Percentiles rank a stretch among this genome's conserved stretches.
Evolutionary conservation across 1,140 invertebrate species (phyloP).

Genomic region (Pogonus chalceus): DNA sequence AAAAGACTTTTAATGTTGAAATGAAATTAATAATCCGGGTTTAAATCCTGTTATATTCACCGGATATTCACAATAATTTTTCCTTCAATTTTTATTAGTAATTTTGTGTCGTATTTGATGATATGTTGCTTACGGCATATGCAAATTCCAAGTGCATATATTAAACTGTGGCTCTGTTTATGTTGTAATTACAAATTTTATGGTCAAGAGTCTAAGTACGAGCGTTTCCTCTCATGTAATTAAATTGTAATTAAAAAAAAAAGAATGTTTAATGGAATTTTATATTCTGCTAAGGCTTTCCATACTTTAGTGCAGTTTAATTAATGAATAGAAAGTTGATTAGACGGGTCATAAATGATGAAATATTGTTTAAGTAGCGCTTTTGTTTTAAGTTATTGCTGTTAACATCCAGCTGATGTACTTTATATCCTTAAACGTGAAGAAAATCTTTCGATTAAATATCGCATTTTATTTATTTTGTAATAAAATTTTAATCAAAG

Average conservation of each 20-base stretch:
- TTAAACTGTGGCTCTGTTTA: not conserved
- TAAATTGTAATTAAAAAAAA: constrained; percentile 7
- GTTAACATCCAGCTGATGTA: no score
- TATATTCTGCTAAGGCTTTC: not conserved
- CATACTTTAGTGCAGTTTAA: not conserved
- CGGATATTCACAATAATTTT: no score
- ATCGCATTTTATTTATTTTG: no score
- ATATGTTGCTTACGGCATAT: not conserved
- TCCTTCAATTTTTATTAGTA: constrained; percentile 2
- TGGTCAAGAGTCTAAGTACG: not conserved
- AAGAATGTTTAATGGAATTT: not conserved
- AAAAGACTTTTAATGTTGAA: no score
- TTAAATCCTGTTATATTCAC: no score
- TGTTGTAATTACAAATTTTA: constrained; percentile 6
- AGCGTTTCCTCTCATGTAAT: not conserved
- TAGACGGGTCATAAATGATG: not conserved
- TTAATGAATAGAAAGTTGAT: constrained; percentile 3
- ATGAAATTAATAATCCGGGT: no score
- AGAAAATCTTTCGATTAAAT: no score
- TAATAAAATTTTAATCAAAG: no score
- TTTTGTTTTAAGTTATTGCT: no score
- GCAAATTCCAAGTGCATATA: constrained; percentile 6
- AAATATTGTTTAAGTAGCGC: not conserved
- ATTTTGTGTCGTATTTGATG: not conserved
- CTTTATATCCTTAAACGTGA: no score